Conservation (phyloP, 2,113 vertebrate genomes). For the Pogonocichla stellata region DNA sequence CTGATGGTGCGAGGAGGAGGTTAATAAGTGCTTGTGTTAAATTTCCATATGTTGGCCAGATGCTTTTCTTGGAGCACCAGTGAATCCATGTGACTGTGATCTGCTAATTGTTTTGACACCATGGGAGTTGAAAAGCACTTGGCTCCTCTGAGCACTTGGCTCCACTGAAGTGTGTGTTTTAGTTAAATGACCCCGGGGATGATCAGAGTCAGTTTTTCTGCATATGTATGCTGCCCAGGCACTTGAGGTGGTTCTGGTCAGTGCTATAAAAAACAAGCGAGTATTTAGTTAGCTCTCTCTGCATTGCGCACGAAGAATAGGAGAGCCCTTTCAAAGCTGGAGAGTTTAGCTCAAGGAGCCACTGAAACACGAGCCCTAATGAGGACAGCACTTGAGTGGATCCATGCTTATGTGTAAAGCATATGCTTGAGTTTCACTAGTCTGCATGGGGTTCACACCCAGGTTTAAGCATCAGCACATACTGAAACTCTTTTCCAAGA, state of each 20-base stretch:
- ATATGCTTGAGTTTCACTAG: neutral
- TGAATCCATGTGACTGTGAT: neutral
- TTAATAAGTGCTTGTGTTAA: neutral
- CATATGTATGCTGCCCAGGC: constrained; percentile 10
- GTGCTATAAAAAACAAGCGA: constrained; percentile 13
- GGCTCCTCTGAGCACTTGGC: constrained; percentile 28
- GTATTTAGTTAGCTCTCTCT: constrained; percentile 11
- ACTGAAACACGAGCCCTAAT: neutral
- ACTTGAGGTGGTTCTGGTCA: constrained; percentile 53
- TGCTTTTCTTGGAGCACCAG: constrained; percentile 11
- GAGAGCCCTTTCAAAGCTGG: constrained; percentile 1
- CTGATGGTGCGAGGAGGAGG: rapidly evolving
- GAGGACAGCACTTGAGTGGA: constrained; percentile 14
- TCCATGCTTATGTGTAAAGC: constrained; percentile 23
- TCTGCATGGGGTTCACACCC: neutral
- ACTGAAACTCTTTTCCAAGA: constrained; percentile 9
- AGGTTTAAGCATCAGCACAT: neutral
- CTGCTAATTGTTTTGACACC: constrained; percentile 64
- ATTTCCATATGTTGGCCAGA: constrained; percentile 44
- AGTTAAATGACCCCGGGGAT: constrained; percentile 49
- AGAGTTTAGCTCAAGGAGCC: constrained; percentile 23
- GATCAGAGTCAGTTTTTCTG: constrained; percentile 55
- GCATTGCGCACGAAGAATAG: neutral
- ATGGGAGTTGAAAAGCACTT: constrained; percentile 28
- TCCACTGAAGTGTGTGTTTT: constrained; percentile 49